These are phyloP conservation scores for Anoplophora glabripennis DNA, from an alignment of 1,140 invertebrate species.

Conservation along the genomic window DNA sequence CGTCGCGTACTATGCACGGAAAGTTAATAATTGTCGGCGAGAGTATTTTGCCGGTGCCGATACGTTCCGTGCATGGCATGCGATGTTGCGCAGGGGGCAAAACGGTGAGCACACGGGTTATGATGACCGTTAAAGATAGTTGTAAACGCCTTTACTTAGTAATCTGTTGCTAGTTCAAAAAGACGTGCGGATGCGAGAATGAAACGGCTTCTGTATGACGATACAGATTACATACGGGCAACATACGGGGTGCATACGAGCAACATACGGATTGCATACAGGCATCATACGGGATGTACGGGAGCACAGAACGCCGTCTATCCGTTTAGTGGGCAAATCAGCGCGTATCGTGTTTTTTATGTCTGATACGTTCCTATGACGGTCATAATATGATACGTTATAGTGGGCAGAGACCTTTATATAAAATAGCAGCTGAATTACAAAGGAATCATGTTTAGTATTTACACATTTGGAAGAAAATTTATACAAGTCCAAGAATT, in stretches of 20 bases:
- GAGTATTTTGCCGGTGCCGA: slow-evolving; percentile 1
- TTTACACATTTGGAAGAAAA: too few species aligned
- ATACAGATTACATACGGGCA: too few species aligned
- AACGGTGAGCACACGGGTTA: neutral
- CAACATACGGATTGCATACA: too few species aligned
- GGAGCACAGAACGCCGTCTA: too few species aligned
- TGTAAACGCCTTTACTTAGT: neutral
- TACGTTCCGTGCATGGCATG: neutral
- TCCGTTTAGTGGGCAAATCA: too few species aligned
- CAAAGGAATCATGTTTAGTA: too few species aligned
- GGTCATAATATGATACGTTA: neutral
- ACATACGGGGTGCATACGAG: too few species aligned
- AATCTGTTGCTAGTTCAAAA: neutral
- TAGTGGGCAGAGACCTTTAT: neutral
- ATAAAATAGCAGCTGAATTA: too few species aligned
- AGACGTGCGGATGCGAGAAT: neutral
- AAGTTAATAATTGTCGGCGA: neutral
- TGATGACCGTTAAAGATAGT: neutral
- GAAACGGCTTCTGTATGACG: too few species aligned
- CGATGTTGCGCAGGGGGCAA: neutral
- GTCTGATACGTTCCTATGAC: neutral
- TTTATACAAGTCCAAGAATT: too few species aligned
- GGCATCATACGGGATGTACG: too few species aligned
- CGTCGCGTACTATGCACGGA: neutral
- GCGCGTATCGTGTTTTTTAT: too few species aligned